These are phyloP conservation scores for Callinectes sapidus DNA, from an alignment of 2,888 invertebrate species.

Conservation along the genomic window DNA sequence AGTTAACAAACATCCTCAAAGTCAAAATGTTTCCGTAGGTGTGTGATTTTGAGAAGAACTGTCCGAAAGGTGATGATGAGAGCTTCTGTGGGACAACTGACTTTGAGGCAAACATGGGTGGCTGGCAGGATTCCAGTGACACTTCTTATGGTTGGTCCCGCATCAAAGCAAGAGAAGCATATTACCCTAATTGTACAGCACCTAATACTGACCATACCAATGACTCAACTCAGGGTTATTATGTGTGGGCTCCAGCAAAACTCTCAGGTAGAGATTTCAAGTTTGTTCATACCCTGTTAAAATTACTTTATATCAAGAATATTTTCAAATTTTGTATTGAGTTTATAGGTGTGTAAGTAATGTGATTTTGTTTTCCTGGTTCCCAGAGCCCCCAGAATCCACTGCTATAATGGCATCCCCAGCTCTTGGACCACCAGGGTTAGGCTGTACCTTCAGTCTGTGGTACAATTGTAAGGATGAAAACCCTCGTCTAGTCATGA, in stretches of 20 bases:
- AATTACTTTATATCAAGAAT: background rate
- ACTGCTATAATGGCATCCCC: conserved; percentile 49
- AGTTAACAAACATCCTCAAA: background rate
- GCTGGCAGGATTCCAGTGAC: conserved; percentile 64
- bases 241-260: conserved; percentile 61
- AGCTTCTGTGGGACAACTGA: conserved; percentile 48
- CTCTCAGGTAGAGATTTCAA: conserved; percentile 43
- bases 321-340: background rate
- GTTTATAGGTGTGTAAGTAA: background rate
- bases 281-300: background rate
- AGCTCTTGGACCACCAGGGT: conserved; percentile 45
- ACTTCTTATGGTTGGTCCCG: conserved; percentile 57
- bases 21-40: conserved; percentile 41
- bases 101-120: conserved; percentile 52
- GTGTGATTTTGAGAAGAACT: conserved; percentile 64
- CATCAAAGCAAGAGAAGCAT: conserved; percentile 34
- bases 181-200: conserved; percentile 43
- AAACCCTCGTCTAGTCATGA: conserved; percentile 3
- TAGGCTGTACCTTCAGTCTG: conserved; percentile 45
- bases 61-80: conserved; percentile 58
- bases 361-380: background rate
- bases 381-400: conserved; percentile 42
- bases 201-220: conserved; percentile 47
- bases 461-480: conserved; percentile 57
- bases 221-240: conserved; percentile 29